Evolutionary conservation across 2,113 vertebrate species (phyloP), one percentile per base, ranked within the genome.

Genomic region (Piaya cayana): DNA sequence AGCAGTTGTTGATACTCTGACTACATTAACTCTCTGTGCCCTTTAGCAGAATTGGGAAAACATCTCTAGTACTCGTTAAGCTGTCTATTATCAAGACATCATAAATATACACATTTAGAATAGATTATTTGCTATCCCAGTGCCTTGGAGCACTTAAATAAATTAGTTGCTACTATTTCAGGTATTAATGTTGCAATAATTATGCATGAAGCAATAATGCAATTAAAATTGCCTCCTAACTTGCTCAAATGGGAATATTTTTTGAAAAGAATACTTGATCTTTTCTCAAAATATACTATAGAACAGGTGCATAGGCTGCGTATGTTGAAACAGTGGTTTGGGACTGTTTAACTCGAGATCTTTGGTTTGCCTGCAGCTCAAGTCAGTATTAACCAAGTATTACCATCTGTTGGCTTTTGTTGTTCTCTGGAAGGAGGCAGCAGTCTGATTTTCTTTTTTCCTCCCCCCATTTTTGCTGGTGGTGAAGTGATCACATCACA

Each of bases 91-190:
- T 96, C 90, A 87, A 96, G 85, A 82, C 94, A 96, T 97, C 94
- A 95, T 93, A 95, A 96, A 95, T 95, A 94, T 85, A 92, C 74
- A 91, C 60, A 2, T 94, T 96, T 95, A 92, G 88, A 96, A 93
- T 83, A 70, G 90, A 82, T 82, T 60, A 83, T 78, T 96, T 97
- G 69, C 85, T 93, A 25, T 96, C 87, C 74, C 23, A 76, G 47
- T 96, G 92, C 90, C 94, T 97, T 96, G 76, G 82, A 96, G 93
- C 92, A 15, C 79, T 96, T 95, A 90, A 97, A 93, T 96, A 97
- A 95, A 95, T 96, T 96, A 93, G 89, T 76, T 96, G 81, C 23
- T 85, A 87, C 92, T 93, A 89, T 96, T 97, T 89, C 88, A 84
- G 95, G 63, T 92, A 32, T 94, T 92, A 92, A 81, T 95, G 76